Evolutionary conservation across 1,140 invertebrate genomes (phyloP).

Genomic region (Mamestra configurata): DNA sequence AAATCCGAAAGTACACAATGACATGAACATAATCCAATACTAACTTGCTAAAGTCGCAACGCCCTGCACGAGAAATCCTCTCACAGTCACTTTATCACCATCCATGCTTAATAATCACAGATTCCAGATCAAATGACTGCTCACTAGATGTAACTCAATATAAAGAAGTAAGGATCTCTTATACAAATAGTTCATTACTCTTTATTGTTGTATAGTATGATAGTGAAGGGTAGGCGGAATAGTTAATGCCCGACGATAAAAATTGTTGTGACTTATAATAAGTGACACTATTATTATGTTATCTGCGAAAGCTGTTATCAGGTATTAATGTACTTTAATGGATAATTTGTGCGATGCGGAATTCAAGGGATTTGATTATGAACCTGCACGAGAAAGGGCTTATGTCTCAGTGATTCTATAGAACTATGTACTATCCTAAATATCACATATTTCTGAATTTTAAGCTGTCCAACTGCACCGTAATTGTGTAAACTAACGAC

Average conservation of each 20-base stretch:
- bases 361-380: not conserved
- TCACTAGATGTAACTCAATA: not conserved
- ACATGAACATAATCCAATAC: conserved; percentile 47
- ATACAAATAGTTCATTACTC: not conserved
- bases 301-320: conserved; percentile 16
- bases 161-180: conserved; percentile 25
- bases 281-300: not conserved
- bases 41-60: conserved; percentile 68
- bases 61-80: conserved; percentile 67
- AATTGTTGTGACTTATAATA: conserved; percentile 6
- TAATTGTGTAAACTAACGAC: no score
- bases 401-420: not conserved
- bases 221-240: not conserved
- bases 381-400: not conserved
- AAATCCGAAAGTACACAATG: not conserved
- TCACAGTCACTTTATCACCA: conserved; percentile 61
- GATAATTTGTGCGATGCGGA: not conserved
- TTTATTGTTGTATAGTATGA: conserved; percentile 23
- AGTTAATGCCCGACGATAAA: not conserved
- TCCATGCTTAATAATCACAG: conserved; percentile 57
- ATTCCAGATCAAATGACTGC: not conserved
- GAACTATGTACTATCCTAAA: not conserved
- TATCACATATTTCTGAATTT: no score
- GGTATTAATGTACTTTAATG: not conserved
- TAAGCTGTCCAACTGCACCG: no score